phyloP scores from a whole-genome alignment of 2,888 invertebrate species.

The Plutella xylostella region DNA sequence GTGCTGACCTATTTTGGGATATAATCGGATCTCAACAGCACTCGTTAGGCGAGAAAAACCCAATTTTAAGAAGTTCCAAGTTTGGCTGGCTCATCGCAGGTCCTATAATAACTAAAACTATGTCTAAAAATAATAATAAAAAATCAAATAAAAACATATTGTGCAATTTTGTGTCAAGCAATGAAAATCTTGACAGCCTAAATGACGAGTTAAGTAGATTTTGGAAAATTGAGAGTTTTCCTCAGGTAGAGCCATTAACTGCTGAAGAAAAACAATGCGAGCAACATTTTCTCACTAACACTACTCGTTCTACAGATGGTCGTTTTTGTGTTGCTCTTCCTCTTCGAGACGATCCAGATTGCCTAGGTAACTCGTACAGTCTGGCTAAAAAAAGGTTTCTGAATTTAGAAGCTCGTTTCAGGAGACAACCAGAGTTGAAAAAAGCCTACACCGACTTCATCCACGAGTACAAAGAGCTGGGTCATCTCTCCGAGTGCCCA shows the following conservation, averaged over 20 bases:
- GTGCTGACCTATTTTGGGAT: constrained; percentile 15
- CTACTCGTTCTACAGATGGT: constrained; percentile 11
- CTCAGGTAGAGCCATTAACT: not conserved
- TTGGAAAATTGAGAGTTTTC: constrained; percentile 8
- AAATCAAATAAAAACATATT: too few species aligned
- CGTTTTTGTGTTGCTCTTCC: constrained; percentile 15
- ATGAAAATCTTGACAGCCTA: too few species aligned
- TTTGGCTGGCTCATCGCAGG: constrained; percentile 11
- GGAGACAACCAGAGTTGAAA: constrained; percentile 8
- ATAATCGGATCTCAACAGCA: too few species aligned
- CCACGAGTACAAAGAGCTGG: constrained; percentile 11
- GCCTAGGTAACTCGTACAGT: constrained; percentile 15
- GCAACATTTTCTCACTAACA: constrained; percentile 6
- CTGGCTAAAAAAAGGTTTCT: constrained; percentile 18
- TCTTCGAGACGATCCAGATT: constrained; percentile 7
- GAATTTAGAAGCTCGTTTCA: constrained; percentile 13
- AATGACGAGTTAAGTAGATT: too few species aligned
- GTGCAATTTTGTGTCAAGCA: too few species aligned
- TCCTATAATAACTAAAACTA: too few species aligned
- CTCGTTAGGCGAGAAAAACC: too few species aligned
- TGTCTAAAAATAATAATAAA: too few species aligned
- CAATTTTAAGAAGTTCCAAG: too few species aligned
- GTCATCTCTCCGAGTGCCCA: constrained; percentile 13
- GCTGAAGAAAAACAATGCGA: constrained; percentile 12
- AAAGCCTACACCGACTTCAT: constrained; percentile 16